Base-by-base conservation (phyloP, 2,888 invertebrate genomes). In the Drepanosiphum platanoidis region DNA sequence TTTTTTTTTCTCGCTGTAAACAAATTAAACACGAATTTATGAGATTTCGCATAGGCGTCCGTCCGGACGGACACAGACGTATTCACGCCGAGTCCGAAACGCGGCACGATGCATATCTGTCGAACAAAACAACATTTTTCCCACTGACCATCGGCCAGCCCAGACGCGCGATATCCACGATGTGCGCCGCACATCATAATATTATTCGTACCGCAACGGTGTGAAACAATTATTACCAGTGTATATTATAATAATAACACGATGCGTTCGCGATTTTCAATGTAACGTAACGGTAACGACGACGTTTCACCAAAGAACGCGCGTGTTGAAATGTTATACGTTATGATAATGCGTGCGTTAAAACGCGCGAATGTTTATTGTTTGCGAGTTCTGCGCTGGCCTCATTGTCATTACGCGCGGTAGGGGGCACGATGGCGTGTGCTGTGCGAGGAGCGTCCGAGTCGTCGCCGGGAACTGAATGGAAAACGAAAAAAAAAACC, bases 111-210 rank as follows among this genome's bases (percentile, higher is more conserved):
- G 34, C 39, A 39, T 71, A 71, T 71, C 71, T n/a, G 15, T 15
- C 7, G 39, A 39, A 71, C 71, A 71, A 71, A 71, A 39, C 71
- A 13, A 71, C 39, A 36, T 27, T 39, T n/a, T 71, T 71, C 71
- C 71, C 71, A 71, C 39, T 27, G 8, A 5, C 52, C 52, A n/a
- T n/a, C n/a, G n/a, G n/a, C n/a, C n/a, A n/a, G 52, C 46, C 2
- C 46, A 18, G 0, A 46, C 18, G n/a, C n/a, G n/a, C n/a, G n/a
- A n/a, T n/a, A n/a, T n/a, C n/a, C n/a, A n/a, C n/a, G n/a, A n/a
- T n/a, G n/a, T n/a, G n/a, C n/a, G n/a, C n/a, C n/a, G n/a, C n/a
- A n/a, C n/a, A n/a, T n/a, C n/a, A n/a, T n/a, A n/a, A n/a, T n/a
- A n/a, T n/a, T n/a, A n/a, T n/a, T n/a, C n/a, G n/a, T n/a, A 9